Base-by-base conservation (phyloP, 2,888 invertebrate species). In the Melanophora roralis region DNA sequence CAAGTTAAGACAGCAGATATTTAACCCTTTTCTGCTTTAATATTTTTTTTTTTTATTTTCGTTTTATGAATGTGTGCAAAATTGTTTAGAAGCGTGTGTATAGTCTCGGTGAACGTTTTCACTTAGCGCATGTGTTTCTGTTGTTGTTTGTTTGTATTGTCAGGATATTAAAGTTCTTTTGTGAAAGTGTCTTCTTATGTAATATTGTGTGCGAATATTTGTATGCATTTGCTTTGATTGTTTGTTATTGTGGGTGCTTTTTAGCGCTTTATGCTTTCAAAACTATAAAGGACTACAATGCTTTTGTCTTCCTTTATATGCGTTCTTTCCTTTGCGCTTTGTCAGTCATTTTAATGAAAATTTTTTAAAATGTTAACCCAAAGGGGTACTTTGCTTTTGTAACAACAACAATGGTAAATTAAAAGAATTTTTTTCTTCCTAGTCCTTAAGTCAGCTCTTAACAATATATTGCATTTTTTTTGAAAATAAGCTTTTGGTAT, bases 121-220 rank as follows among this genome's bases (percentile, higher is more conserved):
- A 60, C 60, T 53, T 71, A 71, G 75, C 79, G 79, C 79, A 79
- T 79, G 79, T 79, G 75, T 79, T 79, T 2, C 59, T 53, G 38
- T 43, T 65, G 21, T 40, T 57, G 62, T 36, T 9, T 4, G 49
- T 21, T 19, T 75, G 59, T 23, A 40, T 72, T 75, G 53, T 55
- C 60, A 79, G 79, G 47, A 65, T 19, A 49, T 65, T 65, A 64
- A 40, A 38, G 32, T 34, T 40, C 8, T 45, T 32, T 7, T 65
- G 40, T 55, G 16, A 14, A 49, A 55, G 60, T 68, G 60, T 38
- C 3, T 55, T 45, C 45, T 45, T 53, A 32, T 27, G 6, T 27
- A 3, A 27, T 27, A 27, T 27, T 27, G 8, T 34, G 19, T 68
- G 47, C 47, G 32, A 14, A 11, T 59, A 49, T 65, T 12, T 67